phyloP scores from a whole-genome alignment of 2,888 invertebrate genomes.

The Leptura quadrifasciata region DNA sequence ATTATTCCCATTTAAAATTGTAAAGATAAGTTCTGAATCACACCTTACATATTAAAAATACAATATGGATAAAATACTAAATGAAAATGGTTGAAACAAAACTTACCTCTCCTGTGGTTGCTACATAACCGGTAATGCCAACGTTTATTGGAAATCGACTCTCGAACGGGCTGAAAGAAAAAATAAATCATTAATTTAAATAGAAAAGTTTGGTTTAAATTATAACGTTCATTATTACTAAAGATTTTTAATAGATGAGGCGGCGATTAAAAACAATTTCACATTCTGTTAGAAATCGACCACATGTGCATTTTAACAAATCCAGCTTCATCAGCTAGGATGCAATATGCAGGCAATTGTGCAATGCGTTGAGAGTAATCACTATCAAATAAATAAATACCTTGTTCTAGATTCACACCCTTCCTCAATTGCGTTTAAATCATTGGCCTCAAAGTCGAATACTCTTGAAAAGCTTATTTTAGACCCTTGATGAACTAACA shows the following conservation, averaged over 20 bases:
- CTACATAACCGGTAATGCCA: constrained; percentile 95
- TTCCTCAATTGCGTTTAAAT: constrained; percentile 85
- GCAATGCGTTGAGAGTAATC: neutral
- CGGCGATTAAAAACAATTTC: no score
- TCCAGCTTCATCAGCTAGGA: no score
- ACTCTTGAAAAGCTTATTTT: constrained; percentile 95
- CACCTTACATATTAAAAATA: no score
- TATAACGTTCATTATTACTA: no score
- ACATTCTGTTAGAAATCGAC: no score
- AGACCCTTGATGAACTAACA: constrained; percentile 92
- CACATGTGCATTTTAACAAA: no score
- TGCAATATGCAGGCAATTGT: neutral
- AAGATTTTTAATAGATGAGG: no score
- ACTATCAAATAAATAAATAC: constrained; percentile 67
- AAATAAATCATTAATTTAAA: constrained; percentile 15
- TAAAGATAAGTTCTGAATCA: no score
- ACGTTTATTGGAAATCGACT: constrained; percentile 96
- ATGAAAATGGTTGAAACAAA: no score
- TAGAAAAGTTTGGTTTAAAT: no score
- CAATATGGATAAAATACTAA: no score
- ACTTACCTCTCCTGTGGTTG: constrained; percentile 94
- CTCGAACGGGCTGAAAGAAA: constrained; percentile 85
- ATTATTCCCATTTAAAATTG: no score
- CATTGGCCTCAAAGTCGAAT: constrained; percentile 94
- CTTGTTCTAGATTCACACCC: constrained; percentile 84